Conservation (phyloP, 2,888 invertebrate genomes). For the Horisme vitalbata region DNA sequence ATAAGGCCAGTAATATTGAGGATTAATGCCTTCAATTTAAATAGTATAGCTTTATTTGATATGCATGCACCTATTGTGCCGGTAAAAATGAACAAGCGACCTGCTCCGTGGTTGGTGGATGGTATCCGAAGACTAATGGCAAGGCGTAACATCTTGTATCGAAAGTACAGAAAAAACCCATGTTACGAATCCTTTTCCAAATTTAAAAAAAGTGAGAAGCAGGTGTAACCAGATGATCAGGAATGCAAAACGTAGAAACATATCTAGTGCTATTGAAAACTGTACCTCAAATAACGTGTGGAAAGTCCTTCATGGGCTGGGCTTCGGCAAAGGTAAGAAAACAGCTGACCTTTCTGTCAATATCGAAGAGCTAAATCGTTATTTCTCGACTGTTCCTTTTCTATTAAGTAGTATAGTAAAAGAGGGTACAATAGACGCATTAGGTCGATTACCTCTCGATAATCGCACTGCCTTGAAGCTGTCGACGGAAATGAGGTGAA, state of each 20-base stretch:
- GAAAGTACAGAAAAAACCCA: background rate
- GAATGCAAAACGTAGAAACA: slow-evolving; percentile 1
- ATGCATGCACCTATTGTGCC: slow-evolving; percentile 3
- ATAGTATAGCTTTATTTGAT: background rate
- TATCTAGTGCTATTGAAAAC: background rate
- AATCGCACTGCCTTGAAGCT: background rate
- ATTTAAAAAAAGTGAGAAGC: background rate
- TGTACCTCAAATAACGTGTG: background rate
- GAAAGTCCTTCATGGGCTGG: background rate
- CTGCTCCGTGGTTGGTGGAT: background rate
- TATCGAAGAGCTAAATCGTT: background rate
- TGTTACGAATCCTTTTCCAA: background rate
- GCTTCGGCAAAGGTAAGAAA: background rate
- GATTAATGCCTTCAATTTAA: background rate
- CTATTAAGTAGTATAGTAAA: background rate
- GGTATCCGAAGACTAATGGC: slow-evolving; percentile 1
- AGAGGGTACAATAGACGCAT: background rate
- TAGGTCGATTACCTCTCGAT: background rate
- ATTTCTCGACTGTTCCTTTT: background rate
- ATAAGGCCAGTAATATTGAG: background rate
- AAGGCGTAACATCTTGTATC: background rate
- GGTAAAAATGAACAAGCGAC: background rate
- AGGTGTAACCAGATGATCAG: background rate
- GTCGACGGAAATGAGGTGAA: background rate
- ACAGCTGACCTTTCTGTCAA: background rate